A percentile compares a stretch with the other conserved stretches of the same genome.
These are phyloP conservation scores for Colius striatus DNA, from an alignment of 2,113 vertebrate genomes.

Conservation along the genomic window DNA sequence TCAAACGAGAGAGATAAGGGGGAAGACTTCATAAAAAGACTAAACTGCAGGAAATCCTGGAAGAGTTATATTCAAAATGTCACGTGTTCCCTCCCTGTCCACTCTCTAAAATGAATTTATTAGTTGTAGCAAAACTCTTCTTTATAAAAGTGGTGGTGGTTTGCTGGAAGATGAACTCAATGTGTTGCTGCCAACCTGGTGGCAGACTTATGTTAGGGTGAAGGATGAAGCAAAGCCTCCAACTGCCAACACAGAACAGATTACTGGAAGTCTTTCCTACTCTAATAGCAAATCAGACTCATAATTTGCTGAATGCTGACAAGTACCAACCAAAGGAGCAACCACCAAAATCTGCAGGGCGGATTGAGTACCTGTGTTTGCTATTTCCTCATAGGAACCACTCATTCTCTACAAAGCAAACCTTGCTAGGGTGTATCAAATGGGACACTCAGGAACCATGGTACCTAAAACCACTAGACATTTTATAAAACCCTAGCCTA, in stretches of 20 bases:
- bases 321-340: neutral
- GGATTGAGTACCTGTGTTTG: neutral
- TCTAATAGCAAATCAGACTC: neutral
- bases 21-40: neutral
- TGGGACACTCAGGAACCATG: accelerated
- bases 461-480: neutral
- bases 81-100: neutral
- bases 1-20: neutral
- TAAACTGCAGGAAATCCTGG: neutral
- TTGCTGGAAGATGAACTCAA: neutral
- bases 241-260: neutral
- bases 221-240: neutral
- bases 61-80: neutral
- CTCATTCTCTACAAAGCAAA: neutral
- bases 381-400: neutral
- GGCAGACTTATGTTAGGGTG: neutral
- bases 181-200: neutral
- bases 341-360: neutral
- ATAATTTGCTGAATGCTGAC: neutral
- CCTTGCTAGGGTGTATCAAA: neutral
- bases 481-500: neutral
- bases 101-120: neutral
- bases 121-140: neutral
- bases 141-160: neutral
- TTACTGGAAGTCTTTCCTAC: neutral